These are phyloP conservation scores for Eonycteris spelaea DNA, from an alignment of 2,113 vertebrate species.

Conservation along the genomic window DNA sequence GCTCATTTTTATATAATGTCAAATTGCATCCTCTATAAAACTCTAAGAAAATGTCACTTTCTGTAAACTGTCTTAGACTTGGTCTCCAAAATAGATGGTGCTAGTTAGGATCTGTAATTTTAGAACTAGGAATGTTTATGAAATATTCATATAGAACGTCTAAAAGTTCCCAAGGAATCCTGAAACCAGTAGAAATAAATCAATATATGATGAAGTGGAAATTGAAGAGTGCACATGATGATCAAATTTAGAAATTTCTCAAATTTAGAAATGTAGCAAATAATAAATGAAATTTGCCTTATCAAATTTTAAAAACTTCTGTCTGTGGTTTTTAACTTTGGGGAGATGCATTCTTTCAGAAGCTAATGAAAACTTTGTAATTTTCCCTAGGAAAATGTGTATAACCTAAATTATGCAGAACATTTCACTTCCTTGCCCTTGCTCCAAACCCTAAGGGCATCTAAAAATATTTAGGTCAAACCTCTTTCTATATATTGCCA, in stretches of 20 bases:
- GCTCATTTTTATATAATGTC: not conserved
- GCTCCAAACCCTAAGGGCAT: not conserved
- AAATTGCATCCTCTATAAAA: not conserved
- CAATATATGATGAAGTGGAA: not conserved
- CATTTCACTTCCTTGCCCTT: not conserved
- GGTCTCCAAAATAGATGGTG: not conserved
- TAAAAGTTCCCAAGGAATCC: not conserved
- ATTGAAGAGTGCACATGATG: not conserved
- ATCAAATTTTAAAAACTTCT: not conserved
- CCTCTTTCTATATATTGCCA: not conserved
- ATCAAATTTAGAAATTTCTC: not conserved
- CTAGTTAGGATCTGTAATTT: slow-evolving; percentile 31
- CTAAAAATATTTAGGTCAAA: slow-evolving; percentile 16
- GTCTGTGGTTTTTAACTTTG: slow-evolving; percentile 34
- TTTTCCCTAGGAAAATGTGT: not conserved
- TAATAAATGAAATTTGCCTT: slow-evolving; percentile 20
- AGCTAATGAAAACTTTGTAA: not conserved
- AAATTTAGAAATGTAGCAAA: slow-evolving; percentile 33
- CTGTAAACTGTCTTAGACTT: not conserved
- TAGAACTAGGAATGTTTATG: slow-evolving; percentile 37
- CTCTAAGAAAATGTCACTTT: not conserved
- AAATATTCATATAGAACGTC: not conserved
- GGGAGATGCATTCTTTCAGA: not conserved
- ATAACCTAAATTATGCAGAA: not conserved
- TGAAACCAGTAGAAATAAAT: not conserved